Evolutionary conservation across 2,113 vertebrate genomes (phyloP).

Genomic region (Melanocharis versteri): DNA sequence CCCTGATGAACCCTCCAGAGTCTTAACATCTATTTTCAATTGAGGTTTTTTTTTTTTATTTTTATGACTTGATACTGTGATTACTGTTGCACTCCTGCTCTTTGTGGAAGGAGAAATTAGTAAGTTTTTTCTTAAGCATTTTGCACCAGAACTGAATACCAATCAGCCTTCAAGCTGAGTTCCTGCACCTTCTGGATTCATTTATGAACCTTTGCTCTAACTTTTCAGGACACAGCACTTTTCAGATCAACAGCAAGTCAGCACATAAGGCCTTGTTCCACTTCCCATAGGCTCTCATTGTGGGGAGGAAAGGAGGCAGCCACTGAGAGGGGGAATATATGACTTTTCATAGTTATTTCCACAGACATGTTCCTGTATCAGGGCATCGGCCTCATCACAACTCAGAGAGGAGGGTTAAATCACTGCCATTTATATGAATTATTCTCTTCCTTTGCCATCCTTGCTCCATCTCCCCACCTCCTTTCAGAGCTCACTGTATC

Average conservation of each 20-base stretch:
- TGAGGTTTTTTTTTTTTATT: slow-evolving; percentile 55
- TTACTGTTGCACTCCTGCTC: slow-evolving; percentile 65
- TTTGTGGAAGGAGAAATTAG: slow-evolving; percentile 72
- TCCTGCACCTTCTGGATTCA: neutral
- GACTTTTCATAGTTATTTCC: neutral
- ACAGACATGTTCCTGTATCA: neutral
- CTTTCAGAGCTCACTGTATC: neutral
- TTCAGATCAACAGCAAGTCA: neutral
- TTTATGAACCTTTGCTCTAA: slow-evolving; percentile 14
- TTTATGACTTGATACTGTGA: slow-evolving; percentile 71
- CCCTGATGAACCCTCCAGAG: slow-evolving; percentile 69
- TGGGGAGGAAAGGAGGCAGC: neutral
- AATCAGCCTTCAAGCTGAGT: slow-evolving; percentile 11
- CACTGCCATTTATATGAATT: neutral
- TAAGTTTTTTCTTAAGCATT: slow-evolving; percentile 72
- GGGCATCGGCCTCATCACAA: neutral
- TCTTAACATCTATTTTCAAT: slow-evolving; percentile 62
- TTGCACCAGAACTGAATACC: slow-evolving; percentile 37
- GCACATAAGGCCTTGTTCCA: neutral
- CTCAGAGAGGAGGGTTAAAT: neutral
- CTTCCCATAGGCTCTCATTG: neutral
- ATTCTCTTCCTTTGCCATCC: neutral
- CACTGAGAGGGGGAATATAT: neutral
- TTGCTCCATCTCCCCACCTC: neutral
- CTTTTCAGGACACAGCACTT: neutral